Conservation (phyloP, 2,888 invertebrate genomes). For the Agrypnus murinus region DNA sequence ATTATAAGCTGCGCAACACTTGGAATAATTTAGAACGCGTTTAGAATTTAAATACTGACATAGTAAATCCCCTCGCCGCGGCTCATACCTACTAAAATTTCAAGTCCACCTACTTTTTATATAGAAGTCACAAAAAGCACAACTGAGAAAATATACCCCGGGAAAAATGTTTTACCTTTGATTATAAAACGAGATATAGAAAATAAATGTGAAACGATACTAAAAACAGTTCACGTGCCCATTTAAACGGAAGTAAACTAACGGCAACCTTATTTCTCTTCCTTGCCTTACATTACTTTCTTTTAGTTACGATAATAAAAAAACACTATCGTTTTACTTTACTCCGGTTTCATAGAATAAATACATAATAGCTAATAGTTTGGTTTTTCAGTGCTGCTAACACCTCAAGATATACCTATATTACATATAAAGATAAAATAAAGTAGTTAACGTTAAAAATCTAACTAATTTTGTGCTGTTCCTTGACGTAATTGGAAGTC, state of each 20-base stretch:
- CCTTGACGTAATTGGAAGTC: too few relatives aligned
- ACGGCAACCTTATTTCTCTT: constrained; percentile 7
- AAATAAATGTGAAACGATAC: constrained; percentile 22
- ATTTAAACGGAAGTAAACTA: background rate
- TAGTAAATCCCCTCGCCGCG: constrained; percentile 8
- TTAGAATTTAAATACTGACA: constrained; percentile 32
- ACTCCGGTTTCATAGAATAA: too few relatives aligned
- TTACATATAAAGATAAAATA: too few relatives aligned
- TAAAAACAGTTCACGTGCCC: constrained; percentile 20
- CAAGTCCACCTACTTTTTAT: constrained; percentile 7
- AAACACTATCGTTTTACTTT: too few relatives aligned
- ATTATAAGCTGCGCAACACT: constrained; percentile 30
- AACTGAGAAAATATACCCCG: background rate
- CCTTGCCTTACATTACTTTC: too few relatives aligned
- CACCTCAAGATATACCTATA: too few relatives aligned
- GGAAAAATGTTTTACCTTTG: constrained; percentile 1
- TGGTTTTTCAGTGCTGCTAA: too few relatives aligned
- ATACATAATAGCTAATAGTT: too few relatives aligned
- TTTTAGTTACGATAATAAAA: too few relatives aligned
- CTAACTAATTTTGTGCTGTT: too few relatives aligned
- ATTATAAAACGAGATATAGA: constrained; percentile 12
- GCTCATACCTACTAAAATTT: constrained; percentile 3
- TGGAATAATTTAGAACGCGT: constrained; percentile 30
- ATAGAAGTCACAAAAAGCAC: constrained; percentile 18
- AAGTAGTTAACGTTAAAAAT: too few relatives aligned